Base-by-base conservation (phyloP, 2,113 vertebrate genomes). In the Tachycineta bicolor region DNA sequence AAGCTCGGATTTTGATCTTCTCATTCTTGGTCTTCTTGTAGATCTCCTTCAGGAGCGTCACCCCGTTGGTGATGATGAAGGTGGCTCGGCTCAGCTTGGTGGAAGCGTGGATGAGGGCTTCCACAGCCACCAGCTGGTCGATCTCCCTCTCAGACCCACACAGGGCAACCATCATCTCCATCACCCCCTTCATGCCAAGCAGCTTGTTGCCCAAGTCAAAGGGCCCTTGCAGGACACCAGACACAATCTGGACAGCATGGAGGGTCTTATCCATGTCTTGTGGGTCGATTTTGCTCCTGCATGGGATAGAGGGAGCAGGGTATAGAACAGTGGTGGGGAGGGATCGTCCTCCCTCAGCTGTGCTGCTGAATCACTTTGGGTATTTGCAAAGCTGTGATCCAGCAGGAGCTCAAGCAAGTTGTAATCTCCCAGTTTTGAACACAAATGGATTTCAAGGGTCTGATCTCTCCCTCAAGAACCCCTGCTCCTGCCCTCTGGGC, bases 111-210 rank as follows among this genome's bases (percentile, higher is more conserved):
- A 99, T 99, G 87, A 99, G 98, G 5, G 99, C 99, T 97, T 99
- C 99, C 93, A 99, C 98, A 1, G 99, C 99, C 89, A 99, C 99
- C 97, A 99, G 97, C 98, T 99, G 99, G 95, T 99, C 99, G 21
- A 98, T 98, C 96, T 99, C 99, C 0, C 99, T 98, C 62, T 99
- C 99, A 0, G 99, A 99, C 67, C 98, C 98, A 8, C 99, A 99
- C 76, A 99, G 97, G 0, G 99, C 99, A 33, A 99, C 99, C 99
- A 99, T 99, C 98, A 99, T 99, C 97, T 99, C 99, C 99, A 99
- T 99, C 77, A 99, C 98, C 1, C 99, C 99, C 90, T 99, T 99
- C 87, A 97, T 97, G 69, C 99, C 98, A 33, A 99, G 97, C 39
- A 99, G 95, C 49, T 98, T 97, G 76, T 99, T 99, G 50, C 99